Evolutionary conservation across 2,797 vertebrate genomes (phyloP), one percentile per base, ranked within the genome.

Genomic region (Adrianichthys oophorus): DNA sequence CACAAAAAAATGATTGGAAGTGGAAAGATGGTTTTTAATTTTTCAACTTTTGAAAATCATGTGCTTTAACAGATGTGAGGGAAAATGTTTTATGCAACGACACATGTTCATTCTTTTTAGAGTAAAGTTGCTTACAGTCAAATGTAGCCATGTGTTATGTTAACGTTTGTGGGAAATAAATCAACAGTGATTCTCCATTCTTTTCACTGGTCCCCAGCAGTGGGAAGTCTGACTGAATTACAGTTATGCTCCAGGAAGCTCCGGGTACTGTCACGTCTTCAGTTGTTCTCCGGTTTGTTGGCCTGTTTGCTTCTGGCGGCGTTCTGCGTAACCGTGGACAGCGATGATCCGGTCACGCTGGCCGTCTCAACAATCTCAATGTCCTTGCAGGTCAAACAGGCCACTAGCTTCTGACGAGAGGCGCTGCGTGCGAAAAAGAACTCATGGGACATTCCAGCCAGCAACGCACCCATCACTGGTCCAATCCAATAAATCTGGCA

Each of bases 401-500:
- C 90, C 2, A 95, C 82, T 56, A 94, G 77, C 80, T 95, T 94
- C 79, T 94, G 93, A 51, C 87, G 79, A 32, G 93, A 94, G 5
- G 91, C 91, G 0, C 90, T 87, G 16, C 88, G 84, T 0, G 90
- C 91, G 23, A 94, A 94, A 77, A 94, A 53, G 63, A 94, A 93
- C 74, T 96, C 93, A 4, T 95, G 91, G 71, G 87, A 92, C 43
- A 94, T 48, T 8, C 91, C 93, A 0, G 90, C 93, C 62, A 94
- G 77, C 2, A 93, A 26, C 0, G 92, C 91, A 0, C 94, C 94
- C 2, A 93, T 53, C 55, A 88, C 83, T 0, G 92, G 94, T 6
- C 93, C 94, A 6, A 95, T 85, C 92, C 93, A 95, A 54, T 92
- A 95, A 16, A 95, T 92, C 94, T 95, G 80, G 2, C 32, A 12